Conservation (phyloP, 2,113 vertebrate species). For the Vicugna pacos region DNA sequence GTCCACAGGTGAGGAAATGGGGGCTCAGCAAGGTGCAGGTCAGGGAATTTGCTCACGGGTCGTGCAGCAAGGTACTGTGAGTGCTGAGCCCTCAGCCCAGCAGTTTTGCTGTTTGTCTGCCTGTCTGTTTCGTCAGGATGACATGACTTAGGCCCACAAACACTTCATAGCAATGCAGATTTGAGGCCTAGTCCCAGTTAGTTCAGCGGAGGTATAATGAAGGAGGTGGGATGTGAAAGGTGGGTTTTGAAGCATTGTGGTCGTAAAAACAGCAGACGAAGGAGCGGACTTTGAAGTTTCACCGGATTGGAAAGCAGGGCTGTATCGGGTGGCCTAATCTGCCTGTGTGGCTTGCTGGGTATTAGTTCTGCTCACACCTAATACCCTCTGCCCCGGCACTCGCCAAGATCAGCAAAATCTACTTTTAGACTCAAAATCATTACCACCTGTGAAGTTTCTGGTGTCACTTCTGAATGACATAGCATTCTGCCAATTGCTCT, state of each 20-base stretch:
- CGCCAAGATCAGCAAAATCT: slow-evolving; percentile 69
- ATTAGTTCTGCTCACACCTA: slow-evolving; percentile 40
- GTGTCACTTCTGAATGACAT: slow-evolving; percentile 61
- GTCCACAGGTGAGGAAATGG: not conserved
- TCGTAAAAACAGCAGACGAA: not conserved
- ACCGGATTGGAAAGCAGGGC: not conserved
- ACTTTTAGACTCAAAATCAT: slow-evolving; percentile 80
- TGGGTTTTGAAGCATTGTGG: not conserved
- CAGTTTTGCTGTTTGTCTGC: not conserved
- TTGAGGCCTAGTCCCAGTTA: not conserved
- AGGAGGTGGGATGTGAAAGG: not conserved
- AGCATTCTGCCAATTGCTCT: slow-evolving; percentile 26
- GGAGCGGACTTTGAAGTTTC: not conserved
- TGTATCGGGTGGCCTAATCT: not conserved
- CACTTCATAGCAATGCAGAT: not conserved
- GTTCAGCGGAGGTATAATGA: not conserved
- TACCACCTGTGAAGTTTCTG: slow-evolving; percentile 67
- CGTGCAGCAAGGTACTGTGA: not conserved
- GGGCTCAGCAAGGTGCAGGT: not conserved
- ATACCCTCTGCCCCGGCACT: slow-evolving; percentile 11
- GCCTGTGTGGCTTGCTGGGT: not conserved
- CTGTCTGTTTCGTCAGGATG: not conserved
- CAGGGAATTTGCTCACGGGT: not conserved
- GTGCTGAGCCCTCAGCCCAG: not conserved
- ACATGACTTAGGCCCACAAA: not conserved